Conservation (phyloP, 1,140 invertebrate species). For the Drosophila baimaii region DNA sequence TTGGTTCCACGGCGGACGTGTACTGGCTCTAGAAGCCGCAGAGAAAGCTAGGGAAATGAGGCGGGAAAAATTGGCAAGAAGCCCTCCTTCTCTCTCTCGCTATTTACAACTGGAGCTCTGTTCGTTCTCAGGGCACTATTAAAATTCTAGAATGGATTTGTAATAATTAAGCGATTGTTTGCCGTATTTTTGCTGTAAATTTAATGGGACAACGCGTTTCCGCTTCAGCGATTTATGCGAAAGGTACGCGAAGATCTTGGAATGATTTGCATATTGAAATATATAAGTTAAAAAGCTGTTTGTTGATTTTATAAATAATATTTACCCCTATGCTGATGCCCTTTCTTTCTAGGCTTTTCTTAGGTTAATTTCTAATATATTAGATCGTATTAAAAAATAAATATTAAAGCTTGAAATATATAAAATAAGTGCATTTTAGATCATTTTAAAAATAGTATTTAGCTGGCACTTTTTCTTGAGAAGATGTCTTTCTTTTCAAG, state of each 20-base stretch:
- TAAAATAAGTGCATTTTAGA: too few relatives aligned
- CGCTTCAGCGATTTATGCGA: conserved; percentile 27
- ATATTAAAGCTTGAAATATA: too few relatives aligned
- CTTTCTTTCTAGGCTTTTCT: too few relatives aligned
- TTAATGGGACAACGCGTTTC: conserved; percentile 33
- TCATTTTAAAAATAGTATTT: too few relatives aligned
- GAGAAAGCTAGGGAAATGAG: conserved; percentile 66
- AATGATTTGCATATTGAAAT: conserved; percentile 34
- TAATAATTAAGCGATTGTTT: conserved; percentile 29
- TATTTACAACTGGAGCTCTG: conserved; percentile 2
- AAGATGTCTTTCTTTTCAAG: too few relatives aligned
- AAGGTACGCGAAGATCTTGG: conserved; percentile 10
- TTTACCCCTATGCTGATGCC: neutral
- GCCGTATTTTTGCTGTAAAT: conserved; percentile 7
- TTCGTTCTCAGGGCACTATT: conserved; percentile 19
- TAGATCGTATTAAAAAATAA: too few relatives aligned
- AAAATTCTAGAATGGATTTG: conserved; percentile 39
- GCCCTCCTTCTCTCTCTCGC: neutral
- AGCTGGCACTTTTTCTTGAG: too few relatives aligned
- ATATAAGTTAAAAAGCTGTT: neutral
- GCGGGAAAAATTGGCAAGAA: conserved; percentile 51
- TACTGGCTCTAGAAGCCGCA: conserved; percentile 39
- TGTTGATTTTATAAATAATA: neutral
- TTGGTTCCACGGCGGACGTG: conserved; percentile 49
- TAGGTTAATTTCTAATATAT: too few relatives aligned